A percentile compares a stretch with the other conserved stretches of the same genome.
Conservation (phyloP, 2,888 invertebrate genomes). For the Apotomis betuletana region DNA sequence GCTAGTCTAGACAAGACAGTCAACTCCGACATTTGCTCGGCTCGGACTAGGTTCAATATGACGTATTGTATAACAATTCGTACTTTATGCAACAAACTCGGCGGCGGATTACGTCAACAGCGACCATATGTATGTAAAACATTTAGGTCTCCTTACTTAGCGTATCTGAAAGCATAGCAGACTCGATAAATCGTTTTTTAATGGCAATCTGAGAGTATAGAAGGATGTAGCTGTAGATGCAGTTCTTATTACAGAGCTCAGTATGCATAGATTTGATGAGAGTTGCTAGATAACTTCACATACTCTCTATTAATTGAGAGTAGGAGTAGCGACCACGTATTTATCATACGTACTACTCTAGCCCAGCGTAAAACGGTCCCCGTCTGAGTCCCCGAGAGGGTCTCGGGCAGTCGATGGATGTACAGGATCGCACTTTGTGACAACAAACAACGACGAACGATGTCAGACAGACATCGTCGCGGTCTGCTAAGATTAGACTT, state of each 20-base stretch:
- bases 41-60: constrained; percentile 46
- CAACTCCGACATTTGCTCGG: constrained; percentile 41
- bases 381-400: no score
- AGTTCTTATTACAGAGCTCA: not conserved
- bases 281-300: no score
- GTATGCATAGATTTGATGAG: no score
- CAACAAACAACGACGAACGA: no score
- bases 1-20: constrained; percentile 27
- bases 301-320: no score
- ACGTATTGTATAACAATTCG: constrained; percentile 57
- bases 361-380: no score
- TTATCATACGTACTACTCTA: no score
- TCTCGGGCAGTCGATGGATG: no score
- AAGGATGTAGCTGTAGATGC: not conserved
- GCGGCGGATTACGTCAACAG: constrained; percentile 52
- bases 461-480: constrained; percentile 54
- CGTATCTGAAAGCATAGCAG: constrained; percentile 41
- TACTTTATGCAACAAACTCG: constrained; percentile 52
- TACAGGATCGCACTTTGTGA: no score
- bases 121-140: constrained; percentile 39
- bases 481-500: no score
- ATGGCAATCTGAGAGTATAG: constrained; percentile 8
- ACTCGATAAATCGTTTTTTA: constrained; percentile 38
- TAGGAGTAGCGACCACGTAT: no score
- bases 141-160: constrained; percentile 30